These are phyloP conservation scores for Aurelia aurita complex sp. Pacific DNA, from an alignment of 30 jellyfish, hydroid and myxozoan species.

Conservation along the genomic window DNA sequence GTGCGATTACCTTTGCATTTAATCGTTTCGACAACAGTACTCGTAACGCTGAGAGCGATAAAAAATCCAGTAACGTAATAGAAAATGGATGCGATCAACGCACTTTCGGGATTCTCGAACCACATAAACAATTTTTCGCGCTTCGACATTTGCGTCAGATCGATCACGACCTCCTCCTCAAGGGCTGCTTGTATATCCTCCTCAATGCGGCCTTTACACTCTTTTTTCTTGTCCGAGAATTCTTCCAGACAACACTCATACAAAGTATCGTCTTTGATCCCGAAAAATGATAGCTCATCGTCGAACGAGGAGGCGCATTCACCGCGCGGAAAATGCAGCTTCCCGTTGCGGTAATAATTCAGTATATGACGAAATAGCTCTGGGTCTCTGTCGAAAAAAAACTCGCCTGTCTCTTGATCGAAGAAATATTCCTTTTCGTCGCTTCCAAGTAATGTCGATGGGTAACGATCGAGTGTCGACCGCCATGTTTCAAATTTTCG, in stretches of 20 bases:
- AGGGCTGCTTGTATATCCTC: slow-evolving; percentile 63
- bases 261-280: slow-evolving; percentile 74
- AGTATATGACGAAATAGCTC: slow-evolving; percentile 84
- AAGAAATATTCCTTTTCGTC: slow-evolving; percentile 84
- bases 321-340: slow-evolving; percentile 84
- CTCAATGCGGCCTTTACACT: slow-evolving; percentile 68
- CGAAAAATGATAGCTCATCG: slow-evolving; percentile 89
- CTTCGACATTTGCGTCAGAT: slow-evolving; percentile 30
- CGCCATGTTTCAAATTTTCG: slow-evolving; percentile 91
- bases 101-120: slow-evolving; percentile 92
- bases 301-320: slow-evolving; percentile 89
- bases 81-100: slow-evolving; percentile 71
- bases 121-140: slow-evolving; percentile 86
- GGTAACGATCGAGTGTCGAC: slow-evolving; percentile 75
- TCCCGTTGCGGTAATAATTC: slow-evolving; percentile 87
- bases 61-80: slow-evolving; percentile 93
- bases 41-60: slow-evolving; percentile 85
- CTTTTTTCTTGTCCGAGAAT: slow-evolving; percentile 71
- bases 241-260: slow-evolving; percentile 87
- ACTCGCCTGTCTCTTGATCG: slow-evolving; percentile 76
- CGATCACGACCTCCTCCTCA: slow-evolving; percentile 53
- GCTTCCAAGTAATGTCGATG: slow-evolving; percentile 88
- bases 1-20: slow-evolving; percentile 75
- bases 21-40: slow-evolving; percentile 85
- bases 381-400: slow-evolving; percentile 95